Evolutionary conservation across 2,888 invertebrate species (phyloP), one percentile per base, ranked within the genome.

Genomic region (Caenorhabditis wallacei): DNA sequence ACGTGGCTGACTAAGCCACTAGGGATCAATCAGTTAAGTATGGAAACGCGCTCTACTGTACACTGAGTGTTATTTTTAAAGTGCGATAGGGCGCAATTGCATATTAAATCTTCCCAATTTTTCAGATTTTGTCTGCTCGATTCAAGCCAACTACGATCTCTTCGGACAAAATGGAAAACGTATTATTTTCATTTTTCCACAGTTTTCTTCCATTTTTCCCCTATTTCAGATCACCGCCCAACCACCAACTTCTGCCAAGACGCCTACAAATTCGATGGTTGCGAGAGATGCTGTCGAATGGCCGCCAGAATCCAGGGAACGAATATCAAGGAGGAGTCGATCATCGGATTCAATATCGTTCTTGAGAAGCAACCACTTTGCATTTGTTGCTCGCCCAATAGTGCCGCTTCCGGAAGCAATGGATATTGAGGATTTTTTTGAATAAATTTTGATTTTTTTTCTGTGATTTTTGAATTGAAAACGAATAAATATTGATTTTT

Each of bases 301-400:
- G 51, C 75, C 18, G 81, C 81, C 51, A 48, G 56, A n/a, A 63
- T 81, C 11, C 57, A 71, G 43, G 70, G 64, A 24, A 56, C 64
- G 11, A 64, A 30, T 18, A 20, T 75, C 20, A 63, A 66, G n/a
- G 70, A 70, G 53, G 37, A 56, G 16, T 20, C 59, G 4, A 70
- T 82, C 26, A 51, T 76, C 63, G 82, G 82, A 2, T 82, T 82
- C 71, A 82, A 71, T 20, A 46, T 76, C 24, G 61, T 78, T 22
- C 22, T 78, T 24, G 54, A 82, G 35, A 68, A 59, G 48, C 59
- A 71, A 8, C 76, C 76, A 24, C 18, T 68, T 0, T 82, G 82
- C 48, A 35, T 82, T 16, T 82, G 82, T 54, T 82, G 82, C 53
- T 61, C 82, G 3, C 82, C 82, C n/a, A 71, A 40, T 22, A n/a